Conservation (phyloP, 2,797 vertebrate species). For the Bradypodion pumilum region DNA sequence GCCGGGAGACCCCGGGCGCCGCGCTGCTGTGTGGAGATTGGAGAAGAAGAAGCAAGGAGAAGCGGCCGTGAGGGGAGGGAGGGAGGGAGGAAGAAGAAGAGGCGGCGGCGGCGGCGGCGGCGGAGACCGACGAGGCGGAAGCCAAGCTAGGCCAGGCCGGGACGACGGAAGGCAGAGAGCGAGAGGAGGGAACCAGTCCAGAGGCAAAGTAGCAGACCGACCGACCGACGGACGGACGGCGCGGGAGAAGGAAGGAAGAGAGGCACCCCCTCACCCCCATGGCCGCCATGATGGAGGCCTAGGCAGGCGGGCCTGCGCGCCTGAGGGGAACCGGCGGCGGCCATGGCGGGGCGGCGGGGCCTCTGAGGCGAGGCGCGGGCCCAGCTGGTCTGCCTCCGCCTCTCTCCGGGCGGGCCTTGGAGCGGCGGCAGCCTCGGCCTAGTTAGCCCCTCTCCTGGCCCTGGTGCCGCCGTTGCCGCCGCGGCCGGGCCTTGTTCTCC, state of each 20-base stretch:
- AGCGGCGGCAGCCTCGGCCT: no score
- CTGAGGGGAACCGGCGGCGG: not conserved
- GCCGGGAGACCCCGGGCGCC: not conserved
- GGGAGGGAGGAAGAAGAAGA: no score
- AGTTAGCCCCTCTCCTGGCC: not conserved
- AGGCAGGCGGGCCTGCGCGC: not conserved
- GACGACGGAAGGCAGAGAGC: no score
- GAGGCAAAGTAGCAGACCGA: no score
- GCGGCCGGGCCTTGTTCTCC: not conserved
- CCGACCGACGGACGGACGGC: no score
- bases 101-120: not conserved
- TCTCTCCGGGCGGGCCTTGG: not conserved
- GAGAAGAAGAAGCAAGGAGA: no score
- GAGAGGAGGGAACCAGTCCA: no score
- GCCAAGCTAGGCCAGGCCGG: no score
- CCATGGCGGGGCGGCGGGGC: conserved; percentile 6
- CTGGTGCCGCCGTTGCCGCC: no score
- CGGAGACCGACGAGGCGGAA: not conserved
- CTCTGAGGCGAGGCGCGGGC: not conserved
- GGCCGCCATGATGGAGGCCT: conserved; percentile 49
- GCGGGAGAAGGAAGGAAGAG: not conserved
- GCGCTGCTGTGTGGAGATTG: not conserved
- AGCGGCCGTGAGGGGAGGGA: not conserved
- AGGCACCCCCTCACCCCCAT: conserved; percentile 28
- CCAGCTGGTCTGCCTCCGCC: not conserved